Evolutionary conservation across 1,140 invertebrate genomes (phyloP).

Genomic region (Protaetia brevitarsis): DNA sequence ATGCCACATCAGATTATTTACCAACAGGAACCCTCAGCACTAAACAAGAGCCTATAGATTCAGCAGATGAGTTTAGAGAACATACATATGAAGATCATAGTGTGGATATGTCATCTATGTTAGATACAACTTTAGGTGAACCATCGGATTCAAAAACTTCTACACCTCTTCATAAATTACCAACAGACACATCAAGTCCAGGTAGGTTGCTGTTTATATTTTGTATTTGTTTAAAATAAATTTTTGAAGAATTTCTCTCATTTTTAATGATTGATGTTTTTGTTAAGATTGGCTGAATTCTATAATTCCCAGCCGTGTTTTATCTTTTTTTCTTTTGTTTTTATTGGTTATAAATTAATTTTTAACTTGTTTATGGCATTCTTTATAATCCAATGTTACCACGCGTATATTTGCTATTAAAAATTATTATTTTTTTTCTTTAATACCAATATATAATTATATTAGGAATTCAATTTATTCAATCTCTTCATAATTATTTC

Average conservation of each 20-base stretch:
- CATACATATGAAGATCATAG: slow-evolving; percentile 30
- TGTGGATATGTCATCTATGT: slow-evolving; percentile 40
- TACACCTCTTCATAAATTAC: slow-evolving; percentile 19
- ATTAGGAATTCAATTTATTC: too few species aligned
- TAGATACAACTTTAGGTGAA: slow-evolving; percentile 39
- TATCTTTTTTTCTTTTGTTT: too few species aligned
- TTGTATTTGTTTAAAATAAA: neutral
- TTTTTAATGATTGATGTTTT: too few species aligned
- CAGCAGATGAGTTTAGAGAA: neutral
- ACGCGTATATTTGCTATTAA: too few species aligned
- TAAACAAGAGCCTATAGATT: slow-evolving; percentile 42
- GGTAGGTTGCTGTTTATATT: slow-evolving; percentile 35
- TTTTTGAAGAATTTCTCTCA: neutral
- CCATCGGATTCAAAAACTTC: slow-evolving; percentile 30
- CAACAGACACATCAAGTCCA: slow-evolving; percentile 34
- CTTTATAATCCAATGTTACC: neutral
- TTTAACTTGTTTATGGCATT: slow-evolving; percentile 15
- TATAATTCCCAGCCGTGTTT: too few species aligned
- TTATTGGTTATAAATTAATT: too few species aligned
- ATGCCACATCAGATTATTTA: neutral
- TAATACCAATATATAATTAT: too few species aligned
- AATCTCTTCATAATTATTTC: too few species aligned
- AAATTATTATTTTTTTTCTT: too few species aligned
- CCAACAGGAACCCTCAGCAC: slow-evolving; percentile 35
- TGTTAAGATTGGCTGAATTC: too few species aligned